A percentile compares a stretch with the other conserved stretches of the same genome.
Conservation (phyloP, 2,888 invertebrate genomes). For the Punctoribates punctum region DNA sequence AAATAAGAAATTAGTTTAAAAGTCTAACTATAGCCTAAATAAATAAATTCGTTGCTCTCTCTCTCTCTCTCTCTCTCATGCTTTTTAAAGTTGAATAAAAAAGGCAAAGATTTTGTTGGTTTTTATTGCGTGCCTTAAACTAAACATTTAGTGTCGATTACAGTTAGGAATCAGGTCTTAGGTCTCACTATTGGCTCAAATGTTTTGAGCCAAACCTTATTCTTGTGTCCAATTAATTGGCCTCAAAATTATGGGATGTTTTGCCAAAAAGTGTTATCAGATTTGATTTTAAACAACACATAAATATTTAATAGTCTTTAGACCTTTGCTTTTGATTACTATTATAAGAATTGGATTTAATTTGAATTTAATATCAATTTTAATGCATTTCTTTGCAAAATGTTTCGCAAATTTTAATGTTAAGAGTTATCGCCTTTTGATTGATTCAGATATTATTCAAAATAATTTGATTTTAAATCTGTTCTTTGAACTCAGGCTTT, state of each 20-base stretch:
- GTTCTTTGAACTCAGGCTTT: too few relatives aligned
- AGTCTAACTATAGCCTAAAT: too few relatives aligned
- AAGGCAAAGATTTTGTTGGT: not conserved
- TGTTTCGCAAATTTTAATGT: too few relatives aligned
- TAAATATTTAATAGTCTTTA: not conserved
- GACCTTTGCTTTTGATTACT: not conserved
- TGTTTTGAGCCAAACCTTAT: not conserved
- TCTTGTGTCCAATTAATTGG: not conserved
- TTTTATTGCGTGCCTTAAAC: constrained; percentile 3
- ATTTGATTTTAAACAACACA: too few relatives aligned
- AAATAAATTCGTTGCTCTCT: too few relatives aligned
- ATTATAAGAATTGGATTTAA: not conserved
- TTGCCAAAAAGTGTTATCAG: not conserved
- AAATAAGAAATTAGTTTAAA: too few relatives aligned
- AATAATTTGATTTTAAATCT: too few relatives aligned
- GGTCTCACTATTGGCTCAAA: not conserved
- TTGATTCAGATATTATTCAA: too few relatives aligned
- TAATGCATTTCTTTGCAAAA: not conserved
- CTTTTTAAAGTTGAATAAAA: not conserved
- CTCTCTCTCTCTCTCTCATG: too few relatives aligned
- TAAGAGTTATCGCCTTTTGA: too few relatives aligned
- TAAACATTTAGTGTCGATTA: not conserved
- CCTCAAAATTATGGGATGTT: not conserved
- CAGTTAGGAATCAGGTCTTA: not conserved
- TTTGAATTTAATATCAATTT: not conserved